Evolutionary conservation across 2,113 vertebrate genomes (phyloP), one percentile per base, ranked within the genome.

Genomic region (Cephalopholis sonnerati): DNA sequence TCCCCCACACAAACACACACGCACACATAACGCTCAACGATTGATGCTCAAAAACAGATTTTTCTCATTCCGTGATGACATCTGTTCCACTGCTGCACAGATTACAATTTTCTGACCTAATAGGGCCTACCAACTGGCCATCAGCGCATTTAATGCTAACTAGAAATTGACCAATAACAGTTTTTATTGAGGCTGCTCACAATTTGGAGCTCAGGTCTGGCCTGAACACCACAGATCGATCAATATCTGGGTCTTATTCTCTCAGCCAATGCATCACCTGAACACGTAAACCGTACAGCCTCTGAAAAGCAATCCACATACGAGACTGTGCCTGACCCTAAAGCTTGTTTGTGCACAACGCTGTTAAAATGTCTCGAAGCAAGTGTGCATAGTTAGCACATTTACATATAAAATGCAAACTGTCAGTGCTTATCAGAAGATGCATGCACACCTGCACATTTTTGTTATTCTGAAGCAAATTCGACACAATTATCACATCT

Each of bases 101-200:
- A 90, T 91, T 93, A 91, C 87, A 91, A 87, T 94, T 90, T 88
- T 91, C 78, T 73, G 79, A 86, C 84, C 90, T 89, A 89, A 94
- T 89, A 84, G 80, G 77, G 68, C 77, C 82, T 5, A 86, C 83
- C 75, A 74, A 90, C 77, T 78, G 80, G 82, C 81, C 90, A 87
- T 83, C 88, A 91, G 78, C 81, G 81, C 85, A 89, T 87, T 89
- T 82, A 87, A 85, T 71, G 77, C 81, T 84, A 88, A 93, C 83
- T 87, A 91, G 84, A 93, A 93, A 93, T 89, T 79, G 81, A 92
- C 87, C 89, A 89, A 90, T 86, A 90, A 85, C 84, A 84, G 64
- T 89, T 89, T 86, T 89, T 85, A 63, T 87, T 84, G 75, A 84
- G 86, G 69, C 70, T 68, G 53, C 69, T 74, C 62, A 48, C 87